Evolutionary conservation across 2,113 vertebrate genomes (phyloP).

Genomic region (Melanocharis versteri): DNA sequence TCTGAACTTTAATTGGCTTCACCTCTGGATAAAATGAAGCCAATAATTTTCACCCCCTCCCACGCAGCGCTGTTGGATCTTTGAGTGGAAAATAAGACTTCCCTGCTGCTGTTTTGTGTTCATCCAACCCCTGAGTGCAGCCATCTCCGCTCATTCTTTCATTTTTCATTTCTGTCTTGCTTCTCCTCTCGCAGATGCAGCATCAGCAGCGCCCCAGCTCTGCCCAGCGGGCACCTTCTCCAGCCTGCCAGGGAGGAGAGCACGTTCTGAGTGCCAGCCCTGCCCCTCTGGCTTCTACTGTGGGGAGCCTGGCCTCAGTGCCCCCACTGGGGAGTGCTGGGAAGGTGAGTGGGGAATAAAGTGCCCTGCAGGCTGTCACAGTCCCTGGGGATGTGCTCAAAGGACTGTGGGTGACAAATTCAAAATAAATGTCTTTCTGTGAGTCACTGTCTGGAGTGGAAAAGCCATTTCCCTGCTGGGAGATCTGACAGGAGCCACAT

Average conservation of each 20-base stretch:
- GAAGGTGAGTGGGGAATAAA: conserved; percentile 65
- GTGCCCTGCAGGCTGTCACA: background rate
- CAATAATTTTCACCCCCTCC: background rate
- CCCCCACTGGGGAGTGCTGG: conserved; percentile 80
- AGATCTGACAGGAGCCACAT: background rate
- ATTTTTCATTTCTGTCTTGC: background rate
- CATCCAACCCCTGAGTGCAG: background rate
- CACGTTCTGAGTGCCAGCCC: conserved; percentile 72
- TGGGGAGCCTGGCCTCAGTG: conserved; percentile 70
- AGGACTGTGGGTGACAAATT: background rate
- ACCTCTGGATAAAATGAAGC: background rate
- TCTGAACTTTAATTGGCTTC: background rate
- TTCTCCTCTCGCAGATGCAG: conserved; percentile 69
- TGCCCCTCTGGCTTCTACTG: conserved; percentile 86
- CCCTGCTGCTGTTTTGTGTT: background rate
- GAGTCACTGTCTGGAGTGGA: background rate
- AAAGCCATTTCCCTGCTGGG: background rate
- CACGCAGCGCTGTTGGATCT: background rate
- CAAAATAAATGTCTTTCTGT: background rate
- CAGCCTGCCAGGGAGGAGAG: conserved; percentile 62
- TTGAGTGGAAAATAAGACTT: background rate
- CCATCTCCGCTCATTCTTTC: background rate
- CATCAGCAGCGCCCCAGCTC: conserved; percentile 72
- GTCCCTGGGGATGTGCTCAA: background rate
- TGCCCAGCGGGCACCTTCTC: conserved; percentile 88